Evolutionary conservation across 2,113 vertebrate species (phyloP).

Genomic region (Tetrax tetrax): DNA sequence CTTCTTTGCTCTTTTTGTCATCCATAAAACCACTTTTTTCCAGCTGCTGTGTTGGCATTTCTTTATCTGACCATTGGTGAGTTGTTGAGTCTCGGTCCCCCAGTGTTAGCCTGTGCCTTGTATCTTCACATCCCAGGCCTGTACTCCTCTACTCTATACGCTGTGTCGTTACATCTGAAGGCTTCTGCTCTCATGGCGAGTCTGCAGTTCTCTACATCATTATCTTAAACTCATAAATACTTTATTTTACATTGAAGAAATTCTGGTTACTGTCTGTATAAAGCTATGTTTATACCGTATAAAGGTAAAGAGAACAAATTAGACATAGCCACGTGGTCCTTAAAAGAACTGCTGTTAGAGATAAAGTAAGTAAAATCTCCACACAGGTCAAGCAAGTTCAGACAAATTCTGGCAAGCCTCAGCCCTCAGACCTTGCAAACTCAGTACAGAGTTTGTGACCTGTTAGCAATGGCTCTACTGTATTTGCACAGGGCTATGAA

Average conservation of each 20-base stretch:
- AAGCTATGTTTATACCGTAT: neutral
- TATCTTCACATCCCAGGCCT: neutral
- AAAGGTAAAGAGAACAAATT: neutral
- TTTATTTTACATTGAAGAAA: neutral
- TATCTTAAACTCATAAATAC: neutral
- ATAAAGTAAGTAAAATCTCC: neutral
- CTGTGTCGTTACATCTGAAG: neutral
- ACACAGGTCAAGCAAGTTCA: neutral
- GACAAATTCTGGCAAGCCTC: neutral
- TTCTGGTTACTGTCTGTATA: neutral
- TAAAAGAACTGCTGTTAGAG: neutral
- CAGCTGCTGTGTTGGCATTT: neutral
- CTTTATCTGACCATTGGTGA: neutral
- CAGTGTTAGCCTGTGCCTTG: neutral
- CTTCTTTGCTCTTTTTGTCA: neutral
- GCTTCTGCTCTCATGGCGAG: neutral
- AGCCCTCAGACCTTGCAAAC: neutral
- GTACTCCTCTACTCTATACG: neutral
- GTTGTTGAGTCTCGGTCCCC: neutral
- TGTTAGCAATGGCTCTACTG: neutral
- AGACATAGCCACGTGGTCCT: neutral
- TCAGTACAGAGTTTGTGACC: neutral
- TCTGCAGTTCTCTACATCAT: neutral
- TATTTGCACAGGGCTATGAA: neutral
- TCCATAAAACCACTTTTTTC: neutral